Evolutionary conservation across 1,140 invertebrate genomes (phyloP).

Genomic region (Microplitis mediator): DNA sequence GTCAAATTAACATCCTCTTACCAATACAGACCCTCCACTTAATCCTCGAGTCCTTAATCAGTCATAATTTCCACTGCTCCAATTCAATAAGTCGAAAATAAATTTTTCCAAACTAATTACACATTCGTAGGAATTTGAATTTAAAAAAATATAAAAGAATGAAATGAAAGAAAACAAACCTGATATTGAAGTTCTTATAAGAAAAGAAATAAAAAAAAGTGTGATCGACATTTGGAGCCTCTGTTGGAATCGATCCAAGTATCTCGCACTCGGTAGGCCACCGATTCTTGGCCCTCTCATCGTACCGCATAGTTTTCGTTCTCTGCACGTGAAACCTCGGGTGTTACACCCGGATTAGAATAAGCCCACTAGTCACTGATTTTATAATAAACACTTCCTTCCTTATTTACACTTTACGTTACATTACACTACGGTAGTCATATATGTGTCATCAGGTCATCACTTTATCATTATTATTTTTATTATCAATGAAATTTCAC

Average conservation of each 20-base stretch:
- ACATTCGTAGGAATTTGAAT: neutral
- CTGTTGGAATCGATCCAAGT: constrained; percentile 50
- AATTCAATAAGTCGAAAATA: neutral
- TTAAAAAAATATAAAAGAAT: constrained; percentile 2
- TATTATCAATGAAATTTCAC: too few relatives aligned
- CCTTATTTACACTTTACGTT: constrained; percentile 4
- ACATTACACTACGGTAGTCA: too few relatives aligned
- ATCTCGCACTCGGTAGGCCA: constrained; percentile 50
- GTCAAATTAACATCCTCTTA: constrained; percentile 20
- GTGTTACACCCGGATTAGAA: constrained; percentile 47
- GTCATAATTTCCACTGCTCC: too few relatives aligned
- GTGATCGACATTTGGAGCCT: constrained; percentile 48
- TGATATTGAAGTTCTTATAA: constrained; percentile 50
- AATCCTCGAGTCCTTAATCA: constrained; percentile 18
- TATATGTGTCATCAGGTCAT: too few relatives aligned
- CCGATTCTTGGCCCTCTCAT: constrained; percentile 57
- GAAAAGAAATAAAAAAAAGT: constrained; percentile 49
- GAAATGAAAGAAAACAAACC: constrained; percentile 43
- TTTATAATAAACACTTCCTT: constrained; percentile 49
- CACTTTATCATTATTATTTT: too few relatives aligned
- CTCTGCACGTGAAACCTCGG: constrained; percentile 50
- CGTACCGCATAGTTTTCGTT: constrained; percentile 57
- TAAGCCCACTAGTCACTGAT: constrained; percentile 30
- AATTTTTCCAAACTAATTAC: neutral
- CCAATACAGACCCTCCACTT: neutral